Conservation (phyloP, 2,797 vertebrate species). For the Diplodus puntazzo region DNA sequence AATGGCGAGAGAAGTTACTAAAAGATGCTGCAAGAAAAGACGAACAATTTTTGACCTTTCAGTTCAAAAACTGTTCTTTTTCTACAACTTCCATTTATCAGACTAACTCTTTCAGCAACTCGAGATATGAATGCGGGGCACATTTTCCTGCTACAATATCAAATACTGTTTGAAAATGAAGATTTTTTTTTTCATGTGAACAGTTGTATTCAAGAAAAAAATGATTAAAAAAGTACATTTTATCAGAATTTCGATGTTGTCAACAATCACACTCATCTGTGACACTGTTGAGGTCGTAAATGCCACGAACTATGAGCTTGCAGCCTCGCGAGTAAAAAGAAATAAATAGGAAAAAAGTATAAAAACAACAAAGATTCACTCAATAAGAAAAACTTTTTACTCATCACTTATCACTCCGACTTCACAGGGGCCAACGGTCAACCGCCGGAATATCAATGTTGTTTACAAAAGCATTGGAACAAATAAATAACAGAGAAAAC, state of each 20-base stretch:
- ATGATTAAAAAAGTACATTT: background rate
- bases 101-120: background rate
- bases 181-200: background rate
- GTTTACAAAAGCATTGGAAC: too few relatives aligned
- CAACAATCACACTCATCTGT: background rate
- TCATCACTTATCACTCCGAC: background rate
- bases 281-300: background rate
- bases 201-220: background rate
- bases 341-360: background rate
- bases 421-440: background rate
- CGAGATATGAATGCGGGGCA: background rate
- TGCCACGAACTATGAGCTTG: background rate
- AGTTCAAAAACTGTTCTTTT: background rate
- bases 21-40: background rate
- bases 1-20: background rate
- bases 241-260: background rate
- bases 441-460: background rate
- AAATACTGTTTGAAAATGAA: background rate
- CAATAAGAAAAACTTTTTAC: background rate
- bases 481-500: conserved; percentile 39
- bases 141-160: background rate
- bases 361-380: conserved; percentile 2
- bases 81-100: background rate
- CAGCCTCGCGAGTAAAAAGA: background rate
- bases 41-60: background rate